Conservation (phyloP, 2,113 vertebrate genomes). For the Lipotes vexillifer region DNA sequence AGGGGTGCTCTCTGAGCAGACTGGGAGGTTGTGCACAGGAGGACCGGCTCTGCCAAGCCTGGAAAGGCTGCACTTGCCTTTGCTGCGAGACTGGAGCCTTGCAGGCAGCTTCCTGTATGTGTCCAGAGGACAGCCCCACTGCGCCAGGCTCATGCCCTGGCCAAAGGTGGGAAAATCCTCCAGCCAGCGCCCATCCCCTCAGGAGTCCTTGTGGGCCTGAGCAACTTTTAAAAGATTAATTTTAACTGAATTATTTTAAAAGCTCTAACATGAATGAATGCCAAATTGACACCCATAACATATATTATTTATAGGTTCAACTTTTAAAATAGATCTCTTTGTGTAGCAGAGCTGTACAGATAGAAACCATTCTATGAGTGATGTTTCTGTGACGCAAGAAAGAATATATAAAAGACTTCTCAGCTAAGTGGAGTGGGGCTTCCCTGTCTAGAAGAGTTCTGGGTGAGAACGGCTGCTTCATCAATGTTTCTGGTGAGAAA, state of each 20-base stretch:
- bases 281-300: constrained; percentile 44
- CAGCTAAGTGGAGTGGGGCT: background rate
- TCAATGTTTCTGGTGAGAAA: background rate
- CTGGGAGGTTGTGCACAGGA: background rate
- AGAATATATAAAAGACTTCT: background rate
- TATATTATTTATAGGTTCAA: constrained; percentile 54
- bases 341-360: background rate
- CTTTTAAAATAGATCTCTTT: constrained; percentile 61
- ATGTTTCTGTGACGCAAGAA: constrained; percentile 34
- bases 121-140: background rate
- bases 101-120: background rate
- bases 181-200: background rate
- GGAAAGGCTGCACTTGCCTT: background rate
- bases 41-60: background rate
- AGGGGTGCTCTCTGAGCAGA: background rate
- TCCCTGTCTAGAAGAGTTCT: background rate
- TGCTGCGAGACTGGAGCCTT: background rate
- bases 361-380: constrained; percentile 15
- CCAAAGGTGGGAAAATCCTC: background rate
- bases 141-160: background rate
- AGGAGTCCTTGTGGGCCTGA: background rate
- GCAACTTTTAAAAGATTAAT: constrained; percentile 44
- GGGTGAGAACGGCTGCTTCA: background rate
- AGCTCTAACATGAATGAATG: constrained; percentile 53
- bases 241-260: constrained; percentile 58